Base-by-base conservation (phyloP, 30 jellyfish, hydroid and myxozoan species). In the Hydra vulgaris region DNA sequence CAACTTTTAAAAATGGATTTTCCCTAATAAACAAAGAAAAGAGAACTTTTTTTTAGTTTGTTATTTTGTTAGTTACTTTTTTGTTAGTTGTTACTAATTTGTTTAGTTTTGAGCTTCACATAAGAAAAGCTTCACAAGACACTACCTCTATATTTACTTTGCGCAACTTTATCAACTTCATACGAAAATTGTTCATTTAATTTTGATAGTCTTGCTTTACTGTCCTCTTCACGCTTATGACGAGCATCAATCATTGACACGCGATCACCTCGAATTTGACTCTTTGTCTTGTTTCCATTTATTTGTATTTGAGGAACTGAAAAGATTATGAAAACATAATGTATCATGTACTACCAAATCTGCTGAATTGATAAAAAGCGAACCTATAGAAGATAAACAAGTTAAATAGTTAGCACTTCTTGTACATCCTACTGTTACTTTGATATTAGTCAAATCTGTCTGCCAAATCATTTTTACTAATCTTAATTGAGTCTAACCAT, bases 201-300 rank as follows among this genome's bases (percentile, higher is more conserved):
- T 54, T 77, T 78, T 53, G 81, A 17, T 61, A 53, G 16, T 25
- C 85, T 18, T 25, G 27, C 79, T 78, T 27, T 78, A 53, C 77
- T 78, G 18, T 78, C 85, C 1, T 27, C 82, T 12, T 78, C 85
- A 53, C 85, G 26, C 54, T 54, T 18, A 8, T 53, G 79, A 23
- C 85, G 27, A 12, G 85, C 85, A 61, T 78, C 85, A 52, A 78
- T 80, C 22, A 78, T 78, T 8, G 85, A 78, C 19, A 78, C 54
- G 20, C 85, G 79, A 78, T 78, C 85, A 15, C 85, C 85, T n/a
- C 85, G 85, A 15, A 78, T 15, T 23, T 55, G 78, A 61, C 24
- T 78, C 8, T 25, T 17, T 69, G 25, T 21, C 25, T 21, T 69
- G 76, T 69, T 23, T 40, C 61, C 61, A 12, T 40, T 40, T 40